Base-by-base conservation (phyloP, 2,797 vertebrate genomes). In the Diplodus sargus region DNA sequence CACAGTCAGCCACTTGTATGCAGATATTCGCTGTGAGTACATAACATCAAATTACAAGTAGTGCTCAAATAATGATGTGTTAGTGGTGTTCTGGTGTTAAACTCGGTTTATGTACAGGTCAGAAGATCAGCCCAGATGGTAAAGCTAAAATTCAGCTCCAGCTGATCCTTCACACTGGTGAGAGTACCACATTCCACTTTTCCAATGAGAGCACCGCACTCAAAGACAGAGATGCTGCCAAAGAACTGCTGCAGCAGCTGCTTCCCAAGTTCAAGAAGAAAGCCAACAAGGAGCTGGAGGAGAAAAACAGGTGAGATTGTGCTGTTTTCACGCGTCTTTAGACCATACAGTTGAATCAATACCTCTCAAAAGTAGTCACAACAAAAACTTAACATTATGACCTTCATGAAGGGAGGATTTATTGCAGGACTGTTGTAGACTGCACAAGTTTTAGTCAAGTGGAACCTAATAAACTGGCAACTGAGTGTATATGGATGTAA, bases 61-160 rank as follows among this genome's bases (percentile, higher is more conserved):
- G 10, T 47, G 13, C 20, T 30, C 2, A 56, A 3, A 22, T n/a
- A 1, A 23, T 30, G 2, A n/a, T 34, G 56, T 43, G 49, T 57
- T 43, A 16, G 6, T 4, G 25, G 20, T 56, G 28, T 47, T 52
- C 49, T 85, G 5, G 53, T 47, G 34, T 13, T 52, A 4, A 3
- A 1, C 0, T 77, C 59, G 25, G 12, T 80, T 28, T 66, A 49
- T 76, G 57, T 74, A 58, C 91, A 99, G 98, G 98, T 95, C 98
- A 99, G 94, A 99, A 99, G 93, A 99, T 99, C 91, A 99, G 98
- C 93, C 98, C 98, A 53, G 98, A 99, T 87, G 98, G 98, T 62
- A 99, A 99, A 96, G 95, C 98, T 77, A 99, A 99, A 94, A 96
- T 99, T 92, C 98, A 99, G 84, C 97, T 99, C 70, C 98, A 99